Evolutionary conservation across 1,140 invertebrate genomes (phyloP).

Genomic region (Calliphora vicina): DNA sequence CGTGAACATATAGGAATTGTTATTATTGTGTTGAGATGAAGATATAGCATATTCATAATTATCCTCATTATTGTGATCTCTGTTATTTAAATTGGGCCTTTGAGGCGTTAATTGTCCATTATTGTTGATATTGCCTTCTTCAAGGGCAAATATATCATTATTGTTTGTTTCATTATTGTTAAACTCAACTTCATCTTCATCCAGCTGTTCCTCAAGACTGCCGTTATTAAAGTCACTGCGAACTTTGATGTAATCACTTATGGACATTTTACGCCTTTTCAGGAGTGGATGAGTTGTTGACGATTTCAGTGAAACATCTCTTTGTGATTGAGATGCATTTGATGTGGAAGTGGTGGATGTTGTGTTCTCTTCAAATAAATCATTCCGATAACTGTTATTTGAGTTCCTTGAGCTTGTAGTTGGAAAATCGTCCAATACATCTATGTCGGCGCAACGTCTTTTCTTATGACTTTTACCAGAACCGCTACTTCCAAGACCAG

Average conservation of each 20-base stretch:
- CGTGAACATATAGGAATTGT: slow-evolving; percentile 32
- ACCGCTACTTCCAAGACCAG: no score
- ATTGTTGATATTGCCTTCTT: slow-evolving; percentile 17
- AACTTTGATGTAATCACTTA: slow-evolving; percentile 9
- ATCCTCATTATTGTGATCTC: not conserved
- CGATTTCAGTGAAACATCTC: not conserved
- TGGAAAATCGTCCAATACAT: slow-evolving; percentile 28
- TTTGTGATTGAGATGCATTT: not conserved
- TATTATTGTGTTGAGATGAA: slow-evolving; percentile 33
- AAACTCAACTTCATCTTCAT: not conserved
- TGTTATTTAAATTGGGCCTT: slow-evolving; percentile 22
- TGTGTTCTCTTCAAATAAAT: slow-evolving; percentile 11
- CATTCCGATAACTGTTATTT: slow-evolving; percentile 37
- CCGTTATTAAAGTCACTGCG: not conserved
- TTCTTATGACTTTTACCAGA: not conserved
- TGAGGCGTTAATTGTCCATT: slow-evolving; percentile 34
- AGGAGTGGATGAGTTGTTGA: not conserved
- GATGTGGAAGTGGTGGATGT: slow-evolving; percentile 25
- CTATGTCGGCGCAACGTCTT: not conserved
- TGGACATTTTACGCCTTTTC: slow-evolving; percentile 32
- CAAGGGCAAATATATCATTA: slow-evolving; percentile 19
- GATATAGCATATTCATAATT: not conserved
- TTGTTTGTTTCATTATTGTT: slow-evolving; percentile 32
- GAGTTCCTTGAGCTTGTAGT: slow-evolving; percentile 40
- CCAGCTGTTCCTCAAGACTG: not conserved